Base-by-base conservation (phyloP, 2,888 invertebrate species). In the Kryphioiulus occultus region DNA sequence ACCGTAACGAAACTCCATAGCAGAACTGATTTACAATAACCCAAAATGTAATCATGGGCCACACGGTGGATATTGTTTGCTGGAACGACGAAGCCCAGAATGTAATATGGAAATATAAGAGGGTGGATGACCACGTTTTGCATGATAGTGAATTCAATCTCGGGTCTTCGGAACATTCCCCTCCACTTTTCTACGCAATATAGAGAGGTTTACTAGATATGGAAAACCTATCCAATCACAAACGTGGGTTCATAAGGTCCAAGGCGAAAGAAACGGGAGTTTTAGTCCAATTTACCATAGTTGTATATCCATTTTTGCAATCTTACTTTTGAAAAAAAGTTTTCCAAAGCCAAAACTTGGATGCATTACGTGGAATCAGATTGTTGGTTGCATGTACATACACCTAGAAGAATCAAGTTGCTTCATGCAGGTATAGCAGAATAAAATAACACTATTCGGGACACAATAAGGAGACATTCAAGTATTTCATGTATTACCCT, bases 61-160 rank as follows among this genome's bases (percentile, higher is more conserved):
- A 3, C 26, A 4, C 78, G 30, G 78, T 78, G 78, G 78, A 78
- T 78, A 78, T 78, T 30, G 78, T 78, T 78, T 17, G 30, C 78
- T 7, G 78, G 12, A 78, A 26, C 15, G 30, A 12, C 30, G 22
- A 78, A 78, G 30, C 78, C 15, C 78, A 30, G 78, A 78, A 78
- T 78, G 15, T 78, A 78, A 78, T 78, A 78, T 78, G 78, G 78
- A 78, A 78, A 26, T 22, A 30, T 22, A 17, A 78, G 78, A 78
- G 30, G 78, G 78, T 78, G 26, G 78, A 30, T 30, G 78, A 30
- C 30, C 78, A 78, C 26, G 78, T 78, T 30, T 78, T 78, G 78
- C 78, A 78, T 78, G 78, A 78, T 26, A 78, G 30, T 78, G 78
- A 12, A 78, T 78, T 78, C 78, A 78, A 78, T 78, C 78, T 78